These are phyloP conservation scores for Sarcophaga peregrina DNA, from an alignment of 1,140 invertebrate species.

Conservation along the genomic window DNA sequence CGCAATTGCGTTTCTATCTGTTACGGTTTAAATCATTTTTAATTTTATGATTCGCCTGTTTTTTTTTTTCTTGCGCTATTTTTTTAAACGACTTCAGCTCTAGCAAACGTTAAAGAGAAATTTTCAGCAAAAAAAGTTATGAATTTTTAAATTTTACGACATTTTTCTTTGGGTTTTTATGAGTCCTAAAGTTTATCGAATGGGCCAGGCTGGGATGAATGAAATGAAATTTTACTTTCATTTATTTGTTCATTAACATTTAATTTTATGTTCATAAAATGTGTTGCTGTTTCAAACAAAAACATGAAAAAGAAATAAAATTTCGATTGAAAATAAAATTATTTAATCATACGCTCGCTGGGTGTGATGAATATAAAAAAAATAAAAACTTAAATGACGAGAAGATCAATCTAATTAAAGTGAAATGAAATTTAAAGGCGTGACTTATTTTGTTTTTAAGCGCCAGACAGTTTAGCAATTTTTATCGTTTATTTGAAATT, in stretches of 20 bases:
- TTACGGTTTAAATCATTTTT: conserved; percentile 4
- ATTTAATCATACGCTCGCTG: no score
- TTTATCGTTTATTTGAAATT: no score
- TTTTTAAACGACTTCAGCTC: not conserved
- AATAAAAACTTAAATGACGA: no score
- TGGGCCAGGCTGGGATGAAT: not conserved
- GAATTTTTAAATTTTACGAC: conserved; percentile 20
- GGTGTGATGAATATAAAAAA: no score
- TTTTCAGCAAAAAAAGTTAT: not conserved
- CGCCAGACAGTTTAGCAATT: no score
- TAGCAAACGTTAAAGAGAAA: no score
- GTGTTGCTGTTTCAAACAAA: no score
- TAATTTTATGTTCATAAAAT: conserved; percentile 7
- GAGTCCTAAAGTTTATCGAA: conserved; percentile 11
- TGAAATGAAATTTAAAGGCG: no score
- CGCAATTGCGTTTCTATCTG: not conserved
- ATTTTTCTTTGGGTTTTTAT: conserved; percentile 1
- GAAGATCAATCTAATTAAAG: no score
- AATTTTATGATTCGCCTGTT: conserved; percentile 3
- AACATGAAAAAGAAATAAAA: no score
- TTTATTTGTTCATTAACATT: not conserved
- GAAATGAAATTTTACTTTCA: not conserved
- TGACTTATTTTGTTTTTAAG: no score
- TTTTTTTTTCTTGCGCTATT: not conserved
- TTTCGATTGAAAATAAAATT: no score